Evolutionary conservation across 2,797 vertebrate species (phyloP).

Genomic region (Linurgus olivaceus): DNA sequence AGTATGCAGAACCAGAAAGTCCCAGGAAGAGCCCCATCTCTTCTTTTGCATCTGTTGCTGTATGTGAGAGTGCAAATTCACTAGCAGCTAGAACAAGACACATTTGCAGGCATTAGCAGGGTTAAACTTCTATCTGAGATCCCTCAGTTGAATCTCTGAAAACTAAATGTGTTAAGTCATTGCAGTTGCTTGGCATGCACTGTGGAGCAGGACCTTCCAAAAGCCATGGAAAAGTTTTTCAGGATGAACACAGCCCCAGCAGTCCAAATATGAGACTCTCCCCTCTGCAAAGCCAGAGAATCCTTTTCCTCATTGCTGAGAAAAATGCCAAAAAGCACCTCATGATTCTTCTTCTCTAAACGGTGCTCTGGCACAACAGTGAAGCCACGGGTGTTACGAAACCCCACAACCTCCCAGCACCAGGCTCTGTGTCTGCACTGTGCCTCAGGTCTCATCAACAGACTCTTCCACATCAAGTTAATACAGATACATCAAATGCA

Average conservation of each 20-base stretch:
- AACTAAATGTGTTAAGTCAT: background rate
- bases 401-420: background rate
- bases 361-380: fast-evolving
- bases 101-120: background rate
- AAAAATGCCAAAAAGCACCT: background rate
- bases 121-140: background rate
- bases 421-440: background rate
- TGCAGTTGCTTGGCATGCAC: background rate
- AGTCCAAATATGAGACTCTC: background rate
- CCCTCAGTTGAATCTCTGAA: background rate
- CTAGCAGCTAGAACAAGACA: background rate
- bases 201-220: background rate
- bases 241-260: background rate
- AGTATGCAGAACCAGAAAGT: constrained; percentile 22
- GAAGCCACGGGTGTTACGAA: fast-evolving
- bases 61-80: background rate
- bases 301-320: background rate
- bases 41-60: background rate
- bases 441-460: background rate
- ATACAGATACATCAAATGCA: background rate
- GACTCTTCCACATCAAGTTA: background rate
- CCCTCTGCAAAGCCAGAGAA: background rate
- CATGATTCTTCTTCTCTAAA: background rate
- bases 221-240: background rate
- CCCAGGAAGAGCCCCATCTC: constrained; percentile 21